Percentiles rank a stretch among this genome's conserved stretches.
Evolutionary conservation across 1,140 invertebrate species (phyloP).

Genomic region (Drosophila nannoptera): DNA sequence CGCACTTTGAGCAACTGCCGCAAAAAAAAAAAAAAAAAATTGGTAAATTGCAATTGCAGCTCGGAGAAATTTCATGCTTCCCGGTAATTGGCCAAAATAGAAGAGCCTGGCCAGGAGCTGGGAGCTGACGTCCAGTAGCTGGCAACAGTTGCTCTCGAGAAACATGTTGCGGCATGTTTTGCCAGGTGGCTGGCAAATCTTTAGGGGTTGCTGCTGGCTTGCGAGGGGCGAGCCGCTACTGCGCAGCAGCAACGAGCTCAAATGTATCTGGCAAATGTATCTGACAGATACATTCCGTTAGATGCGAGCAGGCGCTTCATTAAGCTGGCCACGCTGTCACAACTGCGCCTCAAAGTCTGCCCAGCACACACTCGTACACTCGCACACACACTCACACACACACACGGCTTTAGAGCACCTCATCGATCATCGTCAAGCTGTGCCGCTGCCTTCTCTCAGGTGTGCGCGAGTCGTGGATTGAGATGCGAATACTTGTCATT

Average conservation of each 20-base stretch:
- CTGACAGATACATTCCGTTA: constrained; percentile 13
- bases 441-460: constrained; percentile 43
- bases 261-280: constrained; percentile 23
- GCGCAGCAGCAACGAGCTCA: constrained; percentile 60
- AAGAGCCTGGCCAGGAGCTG: not conserved
- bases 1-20: constrained; percentile 64
- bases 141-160: constrained; percentile 26
- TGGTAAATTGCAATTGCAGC: constrained; percentile 64
- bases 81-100: constrained; percentile 61
- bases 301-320: constrained; percentile 36
- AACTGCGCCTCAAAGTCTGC: constrained; percentile 45
- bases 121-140: not conserved
- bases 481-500: constrained; percentile 50
- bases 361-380: constrained; percentile 5
- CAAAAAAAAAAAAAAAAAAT: constrained; percentile 33
- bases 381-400: not conserved
- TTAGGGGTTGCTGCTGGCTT: constrained; percentile 45
- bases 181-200: constrained; percentile 50
- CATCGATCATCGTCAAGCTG: constrained; percentile 67
- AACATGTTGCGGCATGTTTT: constrained; percentile 55
- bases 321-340: constrained; percentile 40
- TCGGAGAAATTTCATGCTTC: constrained; percentile 68
- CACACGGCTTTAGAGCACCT: constrained; percentile 22
- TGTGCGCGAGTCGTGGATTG: constrained; percentile 35
- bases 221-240: constrained; percentile 30